phyloP scores from a whole-genome alignment of 2,113 vertebrate genomes.

The Spermophilus dauricus region DNA sequence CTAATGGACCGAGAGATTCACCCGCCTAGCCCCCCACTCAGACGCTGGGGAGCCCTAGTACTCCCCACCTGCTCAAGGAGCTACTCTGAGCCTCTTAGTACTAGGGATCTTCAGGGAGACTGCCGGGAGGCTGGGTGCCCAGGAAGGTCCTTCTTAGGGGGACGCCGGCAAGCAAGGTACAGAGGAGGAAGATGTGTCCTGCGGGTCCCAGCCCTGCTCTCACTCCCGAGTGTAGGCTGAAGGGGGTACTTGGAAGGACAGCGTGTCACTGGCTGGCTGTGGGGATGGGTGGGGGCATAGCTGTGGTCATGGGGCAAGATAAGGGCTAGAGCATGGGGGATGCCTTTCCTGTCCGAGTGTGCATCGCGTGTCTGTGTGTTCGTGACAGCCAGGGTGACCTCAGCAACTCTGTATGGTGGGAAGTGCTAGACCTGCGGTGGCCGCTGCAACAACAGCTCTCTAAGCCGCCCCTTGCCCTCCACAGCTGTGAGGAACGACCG shows the following conservation, averaged over 20 bases:
- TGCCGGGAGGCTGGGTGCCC: background rate
- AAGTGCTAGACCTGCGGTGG: background rate
- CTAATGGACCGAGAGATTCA: slow-evolving; percentile 85
- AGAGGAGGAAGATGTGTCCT: background rate
- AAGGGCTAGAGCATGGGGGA: background rate
- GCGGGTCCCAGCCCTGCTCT: background rate
- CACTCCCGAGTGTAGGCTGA: background rate
- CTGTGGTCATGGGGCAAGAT: background rate
- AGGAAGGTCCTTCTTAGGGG: background rate
- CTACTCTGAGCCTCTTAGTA: background rate
- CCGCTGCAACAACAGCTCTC: background rate
- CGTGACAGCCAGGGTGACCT: background rate
- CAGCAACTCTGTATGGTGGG: background rate
- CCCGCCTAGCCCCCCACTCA: background rate
- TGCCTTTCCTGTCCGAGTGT: background rate
- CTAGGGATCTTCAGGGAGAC: background rate
- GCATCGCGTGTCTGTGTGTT: rapidly evolving
- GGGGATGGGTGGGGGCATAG: background rate
- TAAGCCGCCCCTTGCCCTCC: background rate
- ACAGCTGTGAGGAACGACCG: slow-evolving; percentile 97
- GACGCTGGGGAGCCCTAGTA: slow-evolving; percentile 4
- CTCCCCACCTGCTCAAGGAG: background rate
- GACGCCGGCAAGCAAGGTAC: background rate
- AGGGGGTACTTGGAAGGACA: rapidly evolving
- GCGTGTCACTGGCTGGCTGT: rapidly evolving